Conservation (phyloP, 2,888 invertebrate species). For the Tetragonula carbonaria region DNA sequence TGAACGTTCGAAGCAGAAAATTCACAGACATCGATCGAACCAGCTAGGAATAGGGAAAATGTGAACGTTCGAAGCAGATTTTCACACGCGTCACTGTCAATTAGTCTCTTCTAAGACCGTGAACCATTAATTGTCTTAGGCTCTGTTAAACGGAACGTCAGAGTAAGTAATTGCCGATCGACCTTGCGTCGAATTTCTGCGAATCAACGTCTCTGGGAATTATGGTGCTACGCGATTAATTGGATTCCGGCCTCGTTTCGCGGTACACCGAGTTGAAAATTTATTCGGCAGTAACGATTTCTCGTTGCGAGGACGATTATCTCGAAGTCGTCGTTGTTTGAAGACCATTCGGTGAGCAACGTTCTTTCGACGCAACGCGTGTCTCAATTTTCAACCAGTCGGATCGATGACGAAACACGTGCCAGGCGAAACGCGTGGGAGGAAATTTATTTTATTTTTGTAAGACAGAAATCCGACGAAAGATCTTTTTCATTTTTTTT, state of each 20-base stretch:
- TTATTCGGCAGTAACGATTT: not conserved
- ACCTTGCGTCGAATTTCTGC: conserved; percentile 49
- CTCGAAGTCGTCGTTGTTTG: not conserved
- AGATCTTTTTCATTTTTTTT: too few species aligned
- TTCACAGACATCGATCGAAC: too few species aligned
- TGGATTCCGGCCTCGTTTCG: conserved; percentile 19
- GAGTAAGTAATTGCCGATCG: conserved; percentile 55
- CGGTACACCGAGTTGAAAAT: not conserved
- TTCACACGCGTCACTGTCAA: conserved; percentile 6
- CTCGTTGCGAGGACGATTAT: not conserved
- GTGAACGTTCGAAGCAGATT: conserved; percentile 1
- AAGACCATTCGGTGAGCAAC: too few species aligned
- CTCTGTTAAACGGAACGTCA: conserved; percentile 59
- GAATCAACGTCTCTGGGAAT: conserved; percentile 25
- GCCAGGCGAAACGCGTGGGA: too few species aligned
- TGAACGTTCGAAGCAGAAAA: too few species aligned
- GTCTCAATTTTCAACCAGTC: too few species aligned
- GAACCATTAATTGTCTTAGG: conserved; percentile 51
- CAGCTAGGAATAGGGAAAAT: too few species aligned
- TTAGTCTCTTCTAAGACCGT: conserved; percentile 32
- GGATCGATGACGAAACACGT: too few species aligned
- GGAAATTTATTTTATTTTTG: too few species aligned
- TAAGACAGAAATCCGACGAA: too few species aligned
- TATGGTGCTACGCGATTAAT: conserved; percentile 46
- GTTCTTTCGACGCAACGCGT: too few species aligned